A percentile compares a stretch with the other conserved stretches of the same genome.
These are phyloP conservation scores for Masnerella sp. DNA, from an alignment of 2,888 invertebrate genomes.

Conservation along the genomic window DNA sequence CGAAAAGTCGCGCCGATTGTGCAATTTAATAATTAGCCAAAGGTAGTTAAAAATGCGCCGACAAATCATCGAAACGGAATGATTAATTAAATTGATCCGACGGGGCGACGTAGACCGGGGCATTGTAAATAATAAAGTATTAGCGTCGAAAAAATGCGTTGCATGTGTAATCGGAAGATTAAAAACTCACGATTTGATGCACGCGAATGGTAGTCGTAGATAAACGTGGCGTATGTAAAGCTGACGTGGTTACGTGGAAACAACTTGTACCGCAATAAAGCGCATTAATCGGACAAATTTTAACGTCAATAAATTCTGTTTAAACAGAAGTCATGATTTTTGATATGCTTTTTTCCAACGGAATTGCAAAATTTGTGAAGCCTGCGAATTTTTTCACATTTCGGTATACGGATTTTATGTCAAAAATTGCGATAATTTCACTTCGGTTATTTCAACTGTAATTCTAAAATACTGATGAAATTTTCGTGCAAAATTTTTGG, in stretches of 20 bases:
- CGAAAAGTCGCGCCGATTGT: constrained; percentile 6
- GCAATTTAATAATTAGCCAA: constrained; percentile 33
- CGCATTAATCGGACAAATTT: constrained; percentile 48
- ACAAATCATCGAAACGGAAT: constrained; percentile 21
- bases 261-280: constrained; percentile 49
- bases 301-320: constrained; percentile 28
- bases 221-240: constrained; percentile 37
- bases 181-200: constrained; percentile 52
- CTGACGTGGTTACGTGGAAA: constrained; percentile 53
- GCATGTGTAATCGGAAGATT: constrained; percentile 49
- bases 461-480: too few relatives aligned
- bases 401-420: too few relatives aligned
- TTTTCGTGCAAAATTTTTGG: too few relatives aligned
- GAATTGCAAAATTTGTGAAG: too few relatives aligned
- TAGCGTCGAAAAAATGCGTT: constrained; percentile 28
- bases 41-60: constrained; percentile 6
- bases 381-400: too few relatives aligned
- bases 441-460: too few relatives aligned
- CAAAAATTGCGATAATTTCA: too few relatives aligned
- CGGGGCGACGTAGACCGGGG: neutral
- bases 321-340: neutral
- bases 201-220: constrained; percentile 44
- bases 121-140: constrained; percentile 43
- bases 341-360: too few relatives aligned
- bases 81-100: constrained; percentile 39